Percentiles rank a stretch among this genome's conserved stretches.
phyloP scores from a whole-genome alignment of 2,113 vertebrate genomes.

The Myrmecophaga tridactyla region DNA sequence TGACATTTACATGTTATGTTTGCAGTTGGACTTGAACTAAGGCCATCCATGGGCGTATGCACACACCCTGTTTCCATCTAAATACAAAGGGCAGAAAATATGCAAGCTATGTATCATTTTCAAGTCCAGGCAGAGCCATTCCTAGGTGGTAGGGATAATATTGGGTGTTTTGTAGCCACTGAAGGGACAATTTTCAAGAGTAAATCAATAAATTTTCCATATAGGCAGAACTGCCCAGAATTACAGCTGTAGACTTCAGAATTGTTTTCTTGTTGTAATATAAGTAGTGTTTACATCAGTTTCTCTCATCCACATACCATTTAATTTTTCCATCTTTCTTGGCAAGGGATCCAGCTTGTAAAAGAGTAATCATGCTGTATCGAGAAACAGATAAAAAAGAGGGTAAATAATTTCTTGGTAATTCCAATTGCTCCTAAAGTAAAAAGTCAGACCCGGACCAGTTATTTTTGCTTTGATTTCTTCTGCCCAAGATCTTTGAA shows the following conservation, averaged over 20 bases:
- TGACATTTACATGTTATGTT: neutral
- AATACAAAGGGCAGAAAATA: neutral
- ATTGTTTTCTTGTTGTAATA: neutral
- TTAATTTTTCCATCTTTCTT: neutral
- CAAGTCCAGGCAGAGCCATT: neutral
- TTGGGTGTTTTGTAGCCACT: neutral
- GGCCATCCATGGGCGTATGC: no score
- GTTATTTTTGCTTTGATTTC: conserved; percentile 18
- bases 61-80: neutral
- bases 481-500: neutral
- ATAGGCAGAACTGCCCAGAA: neutral
- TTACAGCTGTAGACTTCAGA: neutral
- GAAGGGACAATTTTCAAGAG: neutral
- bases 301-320: neutral
- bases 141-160: neutral
- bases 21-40: neutral
- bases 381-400: neutral
- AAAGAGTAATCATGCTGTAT: neutral
- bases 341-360: neutral
- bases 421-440: neutral
- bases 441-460: neutral
- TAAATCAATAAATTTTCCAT: neutral
- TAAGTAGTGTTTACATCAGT: neutral
- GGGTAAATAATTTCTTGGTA: neutral
- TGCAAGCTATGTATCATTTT: neutral